Percentiles rank a stretch among this genome's conserved stretches.
phyloP scores from a whole-genome alignment of 2,888 invertebrate species.

The Caenorhabditis drosophilae region DNA sequence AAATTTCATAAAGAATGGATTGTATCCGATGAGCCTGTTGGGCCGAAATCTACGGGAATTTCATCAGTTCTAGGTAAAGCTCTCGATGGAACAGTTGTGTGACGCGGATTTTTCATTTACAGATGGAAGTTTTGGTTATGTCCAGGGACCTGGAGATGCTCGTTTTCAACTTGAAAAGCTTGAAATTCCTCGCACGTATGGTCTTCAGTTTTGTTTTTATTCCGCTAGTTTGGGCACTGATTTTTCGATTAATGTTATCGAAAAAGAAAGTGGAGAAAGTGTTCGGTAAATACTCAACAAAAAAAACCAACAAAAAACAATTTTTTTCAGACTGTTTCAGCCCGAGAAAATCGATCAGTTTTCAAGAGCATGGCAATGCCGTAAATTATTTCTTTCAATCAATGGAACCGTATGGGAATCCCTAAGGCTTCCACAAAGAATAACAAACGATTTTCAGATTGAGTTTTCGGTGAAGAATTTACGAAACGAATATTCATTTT shows the following conservation, averaged over 20 bases:
- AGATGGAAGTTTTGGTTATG: slow-evolving; percentile 54
- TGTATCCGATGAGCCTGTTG: slow-evolving; percentile 22
- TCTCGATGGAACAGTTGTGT: too few relatives aligned
- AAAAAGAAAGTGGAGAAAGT: slow-evolving; percentile 4
- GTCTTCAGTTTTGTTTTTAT: slow-evolving; percentile 57
- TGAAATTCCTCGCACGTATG: slow-evolving; percentile 41
- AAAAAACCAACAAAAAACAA: background rate
- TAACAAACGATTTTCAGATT: slow-evolving; percentile 38
- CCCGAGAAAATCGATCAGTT: slow-evolving; percentile 13
- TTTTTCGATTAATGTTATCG: slow-evolving; percentile 27
- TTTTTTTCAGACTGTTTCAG: slow-evolving; percentile 19
- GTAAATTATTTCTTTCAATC: slow-evolving; percentile 37
- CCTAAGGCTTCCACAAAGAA: background rate
- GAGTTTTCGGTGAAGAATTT: slow-evolving; percentile 48
- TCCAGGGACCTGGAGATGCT: slow-evolving; percentile 47
- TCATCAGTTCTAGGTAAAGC: slow-evolving; percentile 29
- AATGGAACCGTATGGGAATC: slow-evolving; percentile 45
- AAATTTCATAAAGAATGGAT: slow-evolving; percentile 41
- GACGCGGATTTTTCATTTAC: too few relatives aligned
- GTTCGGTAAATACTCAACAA: slow-evolving; percentile 10
- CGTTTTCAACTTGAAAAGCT: slow-evolving; percentile 39
- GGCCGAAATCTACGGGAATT: slow-evolving; percentile 34
- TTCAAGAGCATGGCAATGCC: slow-evolving; percentile 43
- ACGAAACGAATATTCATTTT: slow-evolving; percentile 43
- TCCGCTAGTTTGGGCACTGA: slow-evolving; percentile 28